A percentile compares a stretch with the other conserved stretches of the same genome.
Evolutionary conservation across 2,113 vertebrate species (phyloP).

Genomic region (Platycercus adscitus): DNA sequence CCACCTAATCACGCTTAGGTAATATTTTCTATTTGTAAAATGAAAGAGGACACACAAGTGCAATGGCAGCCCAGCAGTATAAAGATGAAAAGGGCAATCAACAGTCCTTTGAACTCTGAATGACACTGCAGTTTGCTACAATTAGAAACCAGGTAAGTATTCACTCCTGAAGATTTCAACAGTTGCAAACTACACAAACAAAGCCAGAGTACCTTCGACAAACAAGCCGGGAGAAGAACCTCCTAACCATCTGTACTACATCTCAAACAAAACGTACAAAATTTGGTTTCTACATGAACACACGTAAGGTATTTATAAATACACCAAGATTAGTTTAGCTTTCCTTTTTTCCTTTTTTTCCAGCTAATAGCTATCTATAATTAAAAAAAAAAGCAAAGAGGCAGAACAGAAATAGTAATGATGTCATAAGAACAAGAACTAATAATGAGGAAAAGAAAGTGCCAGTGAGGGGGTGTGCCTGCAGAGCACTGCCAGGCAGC

Average conservation of each 20-base stretch:
- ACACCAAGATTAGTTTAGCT: neutral
- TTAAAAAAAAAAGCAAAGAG: neutral
- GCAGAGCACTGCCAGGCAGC: neutral
- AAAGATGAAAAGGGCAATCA: slow-evolving; percentile 23
- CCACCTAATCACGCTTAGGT: neutral
- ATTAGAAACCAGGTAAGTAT: neutral
- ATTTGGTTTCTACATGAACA: fast-evolving
- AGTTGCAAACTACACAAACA: neutral
- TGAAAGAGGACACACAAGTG: neutral
- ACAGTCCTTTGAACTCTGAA: neutral
- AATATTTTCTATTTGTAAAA: neutral
- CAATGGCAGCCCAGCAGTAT: neutral
- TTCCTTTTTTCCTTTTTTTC: neutral
- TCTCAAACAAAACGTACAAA: neutral
- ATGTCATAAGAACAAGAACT: neutral
- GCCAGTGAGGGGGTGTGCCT: neutral
- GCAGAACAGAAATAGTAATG: neutral
- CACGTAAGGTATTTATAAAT: neutral
- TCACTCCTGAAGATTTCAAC: neutral
- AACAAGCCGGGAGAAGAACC: neutral
- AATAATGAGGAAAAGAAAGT: neutral
- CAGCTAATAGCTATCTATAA: neutral
- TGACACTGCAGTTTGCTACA: neutral
- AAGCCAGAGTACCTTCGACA: neutral
- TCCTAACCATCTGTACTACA: neutral